A percentile compares a stretch with the other conserved stretches of the same genome.
phyloP scores from a whole-genome alignment of 2,113 vertebrate species.

The Limnothrissa miodon region DNA sequence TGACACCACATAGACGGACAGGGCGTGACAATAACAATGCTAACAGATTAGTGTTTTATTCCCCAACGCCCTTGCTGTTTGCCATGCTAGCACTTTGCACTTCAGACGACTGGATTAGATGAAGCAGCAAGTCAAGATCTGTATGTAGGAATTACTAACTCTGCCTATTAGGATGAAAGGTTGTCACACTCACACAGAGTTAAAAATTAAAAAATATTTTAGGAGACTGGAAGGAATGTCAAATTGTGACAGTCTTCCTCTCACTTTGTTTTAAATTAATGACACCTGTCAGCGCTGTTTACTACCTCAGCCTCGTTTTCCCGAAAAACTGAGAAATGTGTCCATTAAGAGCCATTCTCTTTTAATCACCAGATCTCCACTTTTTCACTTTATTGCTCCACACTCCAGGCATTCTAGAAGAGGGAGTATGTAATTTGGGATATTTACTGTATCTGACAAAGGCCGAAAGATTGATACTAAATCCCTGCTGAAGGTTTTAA shows the following conservation, averaged over 20 bases:
- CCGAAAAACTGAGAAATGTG: not conserved
- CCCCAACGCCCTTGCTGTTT: too few relatives aligned
- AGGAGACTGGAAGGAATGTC: not conserved
- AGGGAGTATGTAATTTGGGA: too few relatives aligned
- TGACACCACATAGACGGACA: too few relatives aligned
- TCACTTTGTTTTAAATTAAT: not conserved
- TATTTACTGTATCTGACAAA: too few relatives aligned
- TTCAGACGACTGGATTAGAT: too few relatives aligned
- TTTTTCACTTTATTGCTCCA: slow-evolving; percentile 1
- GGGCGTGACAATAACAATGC: too few relatives aligned
- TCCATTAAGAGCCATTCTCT: not conserved
- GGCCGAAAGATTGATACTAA: not conserved
- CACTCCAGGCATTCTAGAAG: not conserved
- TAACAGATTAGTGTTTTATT: too few relatives aligned
- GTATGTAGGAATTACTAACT: not conserved
- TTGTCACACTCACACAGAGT: not conserved
- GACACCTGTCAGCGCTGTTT: not conserved
- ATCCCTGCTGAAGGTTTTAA: too few relatives aligned
- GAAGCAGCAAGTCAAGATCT: not conserved
- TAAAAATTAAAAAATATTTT: not conserved
- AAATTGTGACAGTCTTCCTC: not conserved
- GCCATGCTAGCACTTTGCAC: not conserved
- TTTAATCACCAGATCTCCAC: not conserved
- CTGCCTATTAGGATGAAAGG: not conserved
- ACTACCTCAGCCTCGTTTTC: not conserved